Evolutionary conservation across 2,888 invertebrate species (phyloP), one percentile per base, ranked within the genome.

Genomic region (Dendrolimus pini): DNA sequence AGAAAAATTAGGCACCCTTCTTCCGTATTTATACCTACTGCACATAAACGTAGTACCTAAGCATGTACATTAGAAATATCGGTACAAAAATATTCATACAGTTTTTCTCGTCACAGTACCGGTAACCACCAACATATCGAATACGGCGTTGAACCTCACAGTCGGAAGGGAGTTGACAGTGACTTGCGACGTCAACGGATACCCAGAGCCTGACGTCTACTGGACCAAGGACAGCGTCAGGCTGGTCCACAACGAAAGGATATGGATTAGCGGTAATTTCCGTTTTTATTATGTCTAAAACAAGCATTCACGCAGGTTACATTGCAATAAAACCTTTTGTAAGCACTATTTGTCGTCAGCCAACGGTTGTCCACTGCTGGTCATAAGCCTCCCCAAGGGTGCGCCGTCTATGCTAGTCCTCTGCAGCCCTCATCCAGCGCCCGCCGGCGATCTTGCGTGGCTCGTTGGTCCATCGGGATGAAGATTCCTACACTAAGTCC

Each of bases 191-290:
- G 95, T 96, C 54, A 94, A 94, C 65, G 97, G 97, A 6, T 94
- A 94, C 82, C 97, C 97, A 0, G 83, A 89, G 58, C 96, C 97
- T 3, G 89, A 91, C 63, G 95, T 97, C 3, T 87, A 92, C 60
- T 98, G 98, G 98, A 95, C 93, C 79, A 97, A 96, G 82, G 94
- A 97, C 76, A 93, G 94, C 55, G 80, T 82, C 42, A 89, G 83
- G 2, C 73, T 97, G 12, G 67, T 79, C 47, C 69, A 91, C 41
- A 91, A 89, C 58, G 92, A 93, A 57, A 92, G 93, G 62, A 85
- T 94, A 59, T 91, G 92, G 70, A 93, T 95, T 67, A 93, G 94
- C 67, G 94, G 96, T 96, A 83, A 66, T 6, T 47, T 47, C 12
- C 6, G 2, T 47, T 10, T 47, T 47, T 47, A 30, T 30, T 30